Evolutionary conservation across 1,140 invertebrate species (phyloP), one percentile per base, ranked within the genome.

Genomic region (Papilio dardanus): DNA sequence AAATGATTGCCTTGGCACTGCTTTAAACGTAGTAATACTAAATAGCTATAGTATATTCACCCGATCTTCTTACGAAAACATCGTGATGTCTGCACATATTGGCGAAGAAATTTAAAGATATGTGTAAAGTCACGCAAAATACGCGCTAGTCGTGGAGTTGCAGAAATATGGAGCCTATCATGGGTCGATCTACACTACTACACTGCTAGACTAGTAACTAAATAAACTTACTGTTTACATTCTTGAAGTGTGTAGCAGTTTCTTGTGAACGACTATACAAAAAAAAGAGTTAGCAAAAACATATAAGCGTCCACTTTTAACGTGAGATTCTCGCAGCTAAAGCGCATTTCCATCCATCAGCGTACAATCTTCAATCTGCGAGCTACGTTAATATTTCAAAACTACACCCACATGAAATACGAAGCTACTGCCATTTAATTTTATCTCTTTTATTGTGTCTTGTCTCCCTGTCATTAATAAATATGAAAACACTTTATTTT

Each of bases 331-430:
- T 81, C 79, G 77, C 78, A 75, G 75, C 71, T 76, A 76, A 68
- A 69, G 67, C 80, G 77, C 81, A 83, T 84, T 86, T 83, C 77
- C 81, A 89, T 89, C 83, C 83, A 84, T 89, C 87, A 89, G 81
- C 24, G 24, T 54, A 78, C 78, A 84, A 89, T 89, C 86, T 89
- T 81, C 81, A 83, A 87, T 88, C 85, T 82, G 76, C 50, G 66
- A 65, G 69, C 66, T 62, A 65, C 71, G 68, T 78, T 77, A 74
- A 82, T 82, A 81, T 76, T 78, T 82, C 77, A 80, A 69, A 42
- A 42, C 58, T 62, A 79, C 84, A 79, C 84, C 84, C 81, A 87
- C 86, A 54, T 69, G 28, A 50, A 50, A 42, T 33, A 31, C n/a
- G 35, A 37, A 42, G 67, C 67, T 69, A 21, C 67, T 69, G 67